Evolutionary conservation across 1,140 invertebrate genomes (phyloP), one percentile per base, ranked within the genome.

Genomic region (Ctenoplectra terminalis): DNA sequence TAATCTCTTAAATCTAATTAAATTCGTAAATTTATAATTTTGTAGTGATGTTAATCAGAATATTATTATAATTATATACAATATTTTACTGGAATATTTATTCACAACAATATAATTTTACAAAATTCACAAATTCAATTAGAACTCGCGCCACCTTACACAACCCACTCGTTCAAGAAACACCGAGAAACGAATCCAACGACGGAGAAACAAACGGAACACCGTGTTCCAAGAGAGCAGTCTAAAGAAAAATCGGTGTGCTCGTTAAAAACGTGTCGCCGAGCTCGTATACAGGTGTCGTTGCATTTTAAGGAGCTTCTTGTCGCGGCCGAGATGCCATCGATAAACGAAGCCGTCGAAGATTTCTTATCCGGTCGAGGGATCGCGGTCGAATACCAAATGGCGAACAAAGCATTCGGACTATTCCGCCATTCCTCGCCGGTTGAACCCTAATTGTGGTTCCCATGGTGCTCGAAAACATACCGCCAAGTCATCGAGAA

Each of bases 401-500:
- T 52, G 34, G 17, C 29, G 54, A 64, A 77, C 43, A 56, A 82
- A 63, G 31, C 67, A 66, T 58, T 66, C 52, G 52, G 50, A 56
- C 77, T 74, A 85, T 87, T 87, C 63, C 46, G 48, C n/a, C 75
- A 31, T 63, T 82, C 60, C 37, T n/a, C 56, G 75, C 56, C 60
- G n/a, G 50, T 73, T 9, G 48, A 67, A 50, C 67, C 76, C 56
- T 76, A 83, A 86, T 83, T 76, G 61, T 46, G 48, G 79, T 79
- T 83, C 72, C 82, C 79, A 84, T 81, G 79, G 52, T 67, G 75
- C 40, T 23, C 26, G 48, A 78, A 75, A 70, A 75, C 63, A 71
- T 81, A 81, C 37, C 77, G 71, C 34, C 52, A 66, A 85, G 84
- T 85, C 84, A 85, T 84, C 48, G 67, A 23, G 60, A 82, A 79